Evolutionary conservation across 2,113 vertebrate species (phyloP), one percentile per base, ranked within the genome.

Genomic region (Numenius arquata): DNA sequence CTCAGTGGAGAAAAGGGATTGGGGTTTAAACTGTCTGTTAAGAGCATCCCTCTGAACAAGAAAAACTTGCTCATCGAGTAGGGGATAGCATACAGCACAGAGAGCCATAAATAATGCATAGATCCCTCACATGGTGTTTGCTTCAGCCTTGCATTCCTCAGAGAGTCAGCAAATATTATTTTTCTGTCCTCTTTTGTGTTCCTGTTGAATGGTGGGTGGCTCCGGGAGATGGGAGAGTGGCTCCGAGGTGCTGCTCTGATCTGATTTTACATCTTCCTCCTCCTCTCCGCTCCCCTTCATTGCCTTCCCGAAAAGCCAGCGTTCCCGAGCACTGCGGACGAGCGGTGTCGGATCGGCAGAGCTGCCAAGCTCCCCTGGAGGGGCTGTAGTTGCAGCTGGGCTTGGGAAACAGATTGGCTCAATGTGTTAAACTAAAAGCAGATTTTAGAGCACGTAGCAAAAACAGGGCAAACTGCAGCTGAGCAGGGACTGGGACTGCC

Each of bases 301-400:
- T 40, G n/a, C 74, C 47, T 65, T 71, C 59, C 82, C 68, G 4
- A 75, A 68, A 38, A 48, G 12, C 36, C 53, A 7, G 18, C 6
- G 2, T 30, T 22, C 26, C 55, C 11, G 1, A 7, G 63, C 6
- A 8, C 30, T 41, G 70, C 55, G 2, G 3, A 63, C 0, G 1
- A 80, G 53, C 15, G 2, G 30, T 38, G 56, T 27, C 55, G 12
- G 71, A 38, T 15, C 7, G 3, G 56, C 67, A 29, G 41, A 4
- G 3, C 43, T 94, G 72, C 72, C 82, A 22, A 41, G 38, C 32
- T 71, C 40, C 36, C 84, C 70, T 1, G 2, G 20, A 61, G 56
- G 36, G 55, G 2, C 1, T 87, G 68, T 6, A 22, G 52, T 1
- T 93, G 82, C 75, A 90, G 79, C 85, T 88, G 93, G 61, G 8